A percentile compares a stretch with the other conserved stretches of the same genome.
These are phyloP conservation scores for Phodopus roborovskii DNA, from an alignment of 2,113 vertebrate species.

Conservation along the genomic window DNA sequence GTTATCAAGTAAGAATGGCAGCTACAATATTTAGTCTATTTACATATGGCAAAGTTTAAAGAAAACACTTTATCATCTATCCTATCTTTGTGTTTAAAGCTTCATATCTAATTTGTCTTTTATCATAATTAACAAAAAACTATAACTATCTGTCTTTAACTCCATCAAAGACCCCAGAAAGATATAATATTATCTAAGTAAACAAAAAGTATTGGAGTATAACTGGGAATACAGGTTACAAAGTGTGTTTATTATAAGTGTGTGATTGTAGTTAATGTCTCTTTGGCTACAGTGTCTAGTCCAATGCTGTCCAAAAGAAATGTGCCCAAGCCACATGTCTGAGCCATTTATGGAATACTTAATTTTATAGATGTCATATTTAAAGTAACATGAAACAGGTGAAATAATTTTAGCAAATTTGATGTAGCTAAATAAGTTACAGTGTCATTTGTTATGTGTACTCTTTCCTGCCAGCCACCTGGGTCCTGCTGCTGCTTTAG, in stretches of 20 bases:
- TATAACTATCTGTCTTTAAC: too few species aligned
- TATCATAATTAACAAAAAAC: too few species aligned
- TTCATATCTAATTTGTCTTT: too few species aligned
- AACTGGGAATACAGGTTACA: not conserved
- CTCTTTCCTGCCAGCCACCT: too few species aligned
- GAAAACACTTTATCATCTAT: too few species aligned
- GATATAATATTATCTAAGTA: too few species aligned
- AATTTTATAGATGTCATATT: not conserved
- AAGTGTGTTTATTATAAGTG: not conserved
- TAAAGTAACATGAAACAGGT: conserved; percentile 21
- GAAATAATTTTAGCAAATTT: conserved; percentile 31
- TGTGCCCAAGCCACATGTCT: not conserved
- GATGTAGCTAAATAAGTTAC: not conserved
- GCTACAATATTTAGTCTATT: too few species aligned
- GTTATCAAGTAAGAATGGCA: too few species aligned
- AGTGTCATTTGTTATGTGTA: not conserved
- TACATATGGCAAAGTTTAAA: too few species aligned
- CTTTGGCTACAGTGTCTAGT: not conserved
- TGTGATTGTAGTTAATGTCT: not conserved
- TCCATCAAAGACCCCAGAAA: too few species aligned
- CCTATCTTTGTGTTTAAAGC: too few species aligned
- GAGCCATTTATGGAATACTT: not conserved
- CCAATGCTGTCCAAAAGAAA: not conserved
- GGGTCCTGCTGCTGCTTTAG: too few species aligned
- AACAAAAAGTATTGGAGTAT: not conserved